Evolutionary conservation across 2,888 invertebrate species (phyloP).

Genomic region (Netelia virgata): DNA sequence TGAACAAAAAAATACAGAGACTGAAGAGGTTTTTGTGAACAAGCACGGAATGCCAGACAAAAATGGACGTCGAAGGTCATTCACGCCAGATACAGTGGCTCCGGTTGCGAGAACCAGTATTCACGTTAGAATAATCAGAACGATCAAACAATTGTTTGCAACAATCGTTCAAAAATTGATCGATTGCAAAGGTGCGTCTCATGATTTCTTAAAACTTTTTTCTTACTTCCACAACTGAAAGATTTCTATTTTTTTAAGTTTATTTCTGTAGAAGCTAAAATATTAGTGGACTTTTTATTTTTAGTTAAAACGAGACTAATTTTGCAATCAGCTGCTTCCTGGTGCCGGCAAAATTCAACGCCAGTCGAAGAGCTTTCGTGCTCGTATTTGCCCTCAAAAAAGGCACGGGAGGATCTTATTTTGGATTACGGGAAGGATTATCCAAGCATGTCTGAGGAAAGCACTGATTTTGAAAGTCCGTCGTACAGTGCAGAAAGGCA

Average conservation of each 20-base stretch:
- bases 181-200: constrained; percentile 67
- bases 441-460: constrained; percentile 74
- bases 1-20: background rate
- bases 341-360: constrained; percentile 71
- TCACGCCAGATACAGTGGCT: constrained; percentile 45
- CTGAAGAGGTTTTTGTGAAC: constrained; percentile 4
- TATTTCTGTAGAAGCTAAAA: constrained; percentile 1
- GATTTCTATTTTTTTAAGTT: background rate
- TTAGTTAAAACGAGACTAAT: constrained; percentile 72
- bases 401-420: constrained; percentile 74
- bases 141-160: constrained; percentile 45
- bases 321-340: constrained; percentile 70
- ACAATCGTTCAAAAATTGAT: constrained; percentile 56
- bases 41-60: constrained; percentile 67
- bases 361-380: constrained; percentile 80
- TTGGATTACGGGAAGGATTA: constrained; percentile 66
- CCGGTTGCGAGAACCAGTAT: constrained; percentile 19
- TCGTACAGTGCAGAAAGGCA: background rate
- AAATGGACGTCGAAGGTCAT: constrained; percentile 29
- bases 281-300: constrained; percentile 41
- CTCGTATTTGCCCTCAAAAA: constrained; percentile 78
- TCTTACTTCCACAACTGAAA: background rate
- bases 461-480: constrained; percentile 70
- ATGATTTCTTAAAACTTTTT: too few species aligned
- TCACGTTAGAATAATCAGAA: constrained; percentile 46